Percentiles rank a stretch among this genome's conserved stretches.
phyloP scores from a whole-genome alignment of 2,888 invertebrate species.

The Panopea generosa region DNA sequence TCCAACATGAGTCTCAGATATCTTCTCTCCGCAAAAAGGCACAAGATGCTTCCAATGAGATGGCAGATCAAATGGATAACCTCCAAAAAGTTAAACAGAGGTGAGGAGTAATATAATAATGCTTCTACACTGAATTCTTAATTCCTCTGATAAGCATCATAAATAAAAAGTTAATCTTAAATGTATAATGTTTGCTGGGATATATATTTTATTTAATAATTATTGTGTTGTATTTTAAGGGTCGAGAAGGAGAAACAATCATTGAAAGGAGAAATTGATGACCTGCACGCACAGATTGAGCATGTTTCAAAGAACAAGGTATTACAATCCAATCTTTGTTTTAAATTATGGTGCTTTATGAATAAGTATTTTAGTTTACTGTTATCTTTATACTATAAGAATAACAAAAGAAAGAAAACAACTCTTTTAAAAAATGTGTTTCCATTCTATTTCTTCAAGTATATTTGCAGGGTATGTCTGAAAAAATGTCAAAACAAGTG shows the following conservation, averaged over 20 bases:
- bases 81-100: conserved; percentile 99
- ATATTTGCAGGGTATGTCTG: conserved; percentile 94
- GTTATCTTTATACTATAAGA: too few relatives aligned
- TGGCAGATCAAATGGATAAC: conserved; percentile 99
- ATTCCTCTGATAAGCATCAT: too few relatives aligned
- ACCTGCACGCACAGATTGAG: conserved; percentile 98
- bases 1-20: conserved; percentile 98
- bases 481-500: conserved; percentile 99
- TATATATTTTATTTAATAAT: background rate
- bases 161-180: too few relatives aligned
- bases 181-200: too few relatives aligned
- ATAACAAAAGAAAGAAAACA: too few relatives aligned
- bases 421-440: too few relatives aligned
- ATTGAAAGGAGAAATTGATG: conserved; percentile 99
- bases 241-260: conserved; percentile 99
- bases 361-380: too few relatives aligned
- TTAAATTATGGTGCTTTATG: too few relatives aligned
- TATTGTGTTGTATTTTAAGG: conserved; percentile 82
- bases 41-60: conserved; percentile 99
- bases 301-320: conserved; percentile 99
- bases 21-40: conserved; percentile 99
- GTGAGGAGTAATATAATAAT: too few relatives aligned
- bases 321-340: conserved; percentile 78
- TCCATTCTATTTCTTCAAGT: too few relatives aligned
- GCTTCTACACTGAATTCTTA: too few relatives aligned